Conservation (phyloP, 2,888 invertebrate species). For the Cephus pygmeus region DNA sequence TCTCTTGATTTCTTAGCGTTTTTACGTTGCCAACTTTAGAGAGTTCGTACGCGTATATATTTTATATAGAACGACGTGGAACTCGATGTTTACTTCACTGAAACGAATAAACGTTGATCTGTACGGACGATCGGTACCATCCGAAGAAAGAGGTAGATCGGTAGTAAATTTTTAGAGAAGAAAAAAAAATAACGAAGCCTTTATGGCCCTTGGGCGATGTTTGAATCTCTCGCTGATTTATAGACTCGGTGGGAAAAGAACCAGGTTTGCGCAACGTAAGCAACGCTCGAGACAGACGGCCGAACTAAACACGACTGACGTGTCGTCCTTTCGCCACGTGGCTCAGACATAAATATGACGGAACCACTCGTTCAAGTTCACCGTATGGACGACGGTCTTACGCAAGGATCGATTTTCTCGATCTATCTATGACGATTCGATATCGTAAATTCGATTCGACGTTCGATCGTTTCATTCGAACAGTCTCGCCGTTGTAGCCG, state of each 20-base stretch:
- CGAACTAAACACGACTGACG: not conserved
- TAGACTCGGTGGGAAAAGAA: not conserved
- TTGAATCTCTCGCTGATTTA: not conserved
- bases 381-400: not conserved
- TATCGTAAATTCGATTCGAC: not conserved
- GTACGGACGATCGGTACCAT: not conserved
- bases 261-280: not conserved
- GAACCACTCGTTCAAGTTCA: not conserved
- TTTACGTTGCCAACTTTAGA: not conserved
- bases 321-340: not conserved
- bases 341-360: not conserved
- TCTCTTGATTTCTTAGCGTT: not conserved
- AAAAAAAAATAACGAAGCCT: not conserved
- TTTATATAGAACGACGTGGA: not conserved
- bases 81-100: not conserved
- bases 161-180: not conserved
- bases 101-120: not conserved
- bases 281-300: not conserved
- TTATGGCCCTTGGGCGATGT: not conserved
- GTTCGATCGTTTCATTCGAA: not conserved
- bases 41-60: not conserved
- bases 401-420: not conserved
- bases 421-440: not conserved
- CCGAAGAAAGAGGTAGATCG: not conserved
- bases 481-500: not conserved